Evolutionary conservation across 2,113 vertebrate species (phyloP).

Genomic region (Otolemur garnettii): DNA sequence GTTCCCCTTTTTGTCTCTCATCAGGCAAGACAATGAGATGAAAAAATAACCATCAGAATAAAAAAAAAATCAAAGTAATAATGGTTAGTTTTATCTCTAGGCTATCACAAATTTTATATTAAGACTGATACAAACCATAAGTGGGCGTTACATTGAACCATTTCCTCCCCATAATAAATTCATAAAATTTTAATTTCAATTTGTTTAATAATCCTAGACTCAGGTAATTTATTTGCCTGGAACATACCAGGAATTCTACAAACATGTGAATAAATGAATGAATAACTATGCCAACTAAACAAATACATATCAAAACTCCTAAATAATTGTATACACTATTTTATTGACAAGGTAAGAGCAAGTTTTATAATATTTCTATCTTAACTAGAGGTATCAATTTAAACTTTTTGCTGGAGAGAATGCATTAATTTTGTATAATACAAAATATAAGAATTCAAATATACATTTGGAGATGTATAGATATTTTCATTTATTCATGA

Average conservation of each 20-base stretch:
- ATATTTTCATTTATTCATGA: conserved; percentile 54
- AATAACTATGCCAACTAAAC: neutral
- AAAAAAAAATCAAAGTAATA: conserved; percentile 1
- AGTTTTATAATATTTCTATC: conserved; percentile 8
- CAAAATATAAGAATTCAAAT: conserved; percentile 56
- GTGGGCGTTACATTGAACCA: neutral
- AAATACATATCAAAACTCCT: neutral
- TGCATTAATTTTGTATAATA: neutral
- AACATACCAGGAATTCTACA: conserved; percentile 17
- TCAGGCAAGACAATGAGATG: neutral
- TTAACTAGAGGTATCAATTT: neutral
- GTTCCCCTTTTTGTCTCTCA: too few species aligned
- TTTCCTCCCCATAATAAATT: neutral
- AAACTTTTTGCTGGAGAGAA: neutral
- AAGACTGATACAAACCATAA: neutral
- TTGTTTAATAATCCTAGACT: neutral
- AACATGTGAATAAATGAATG: conserved; percentile 49
- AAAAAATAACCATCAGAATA: neutral
- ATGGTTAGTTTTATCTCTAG: neutral
- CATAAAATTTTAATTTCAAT: neutral
- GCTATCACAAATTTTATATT: neutral
- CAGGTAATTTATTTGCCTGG: neutral
- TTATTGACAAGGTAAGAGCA: neutral
- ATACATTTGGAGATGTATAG: neutral
- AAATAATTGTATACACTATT: neutral